These are phyloP conservation scores for Tromatobia lineatoria DNA, from an alignment of 2,888 invertebrate species.

Conservation along the genomic window DNA sequence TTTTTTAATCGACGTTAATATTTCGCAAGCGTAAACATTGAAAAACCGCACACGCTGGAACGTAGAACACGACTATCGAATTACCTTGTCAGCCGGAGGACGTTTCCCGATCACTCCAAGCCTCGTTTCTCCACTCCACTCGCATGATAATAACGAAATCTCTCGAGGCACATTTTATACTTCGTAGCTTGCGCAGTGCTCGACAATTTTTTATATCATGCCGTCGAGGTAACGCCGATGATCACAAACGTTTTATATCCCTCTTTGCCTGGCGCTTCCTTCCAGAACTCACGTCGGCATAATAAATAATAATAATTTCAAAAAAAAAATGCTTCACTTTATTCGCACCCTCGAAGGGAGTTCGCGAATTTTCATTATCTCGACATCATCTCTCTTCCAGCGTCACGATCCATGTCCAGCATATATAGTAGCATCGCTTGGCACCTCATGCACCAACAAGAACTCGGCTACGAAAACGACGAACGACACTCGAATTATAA, in stretches of 20 bases:
- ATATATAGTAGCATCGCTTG: not conserved
- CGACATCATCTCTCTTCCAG: conserved; percentile 26
- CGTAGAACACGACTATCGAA: conserved; percentile 45
- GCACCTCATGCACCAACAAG: not conserved
- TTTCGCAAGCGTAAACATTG: not conserved
- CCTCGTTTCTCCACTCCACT: conserved; percentile 31
- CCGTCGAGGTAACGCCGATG: conserved; percentile 17
- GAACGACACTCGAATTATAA: conserved; percentile 38
- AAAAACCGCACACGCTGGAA: not conserved
- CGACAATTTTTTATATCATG: conserved; percentile 33
- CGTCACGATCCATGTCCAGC: conserved; percentile 32
- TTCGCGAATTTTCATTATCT: conserved; percentile 43
- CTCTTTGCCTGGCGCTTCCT: not conserved
- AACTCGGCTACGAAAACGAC: conserved; percentile 1
- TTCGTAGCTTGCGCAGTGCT: conserved; percentile 49
- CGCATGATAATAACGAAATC: conserved; percentile 25
- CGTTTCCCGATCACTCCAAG: conserved; percentile 59
- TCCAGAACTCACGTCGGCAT: conserved; percentile 15
- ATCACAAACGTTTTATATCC: conserved; percentile 45
- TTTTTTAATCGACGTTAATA: not conserved
- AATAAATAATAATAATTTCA: not conserved
- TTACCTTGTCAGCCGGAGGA: conserved; percentile 63
- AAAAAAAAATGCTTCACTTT: conserved; percentile 29
- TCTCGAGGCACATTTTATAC: conserved; percentile 37
- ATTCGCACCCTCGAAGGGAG: conserved; percentile 6